Conservation (phyloP, 2,113 vertebrate genomes). For the Zootoca vivipara region DNA sequence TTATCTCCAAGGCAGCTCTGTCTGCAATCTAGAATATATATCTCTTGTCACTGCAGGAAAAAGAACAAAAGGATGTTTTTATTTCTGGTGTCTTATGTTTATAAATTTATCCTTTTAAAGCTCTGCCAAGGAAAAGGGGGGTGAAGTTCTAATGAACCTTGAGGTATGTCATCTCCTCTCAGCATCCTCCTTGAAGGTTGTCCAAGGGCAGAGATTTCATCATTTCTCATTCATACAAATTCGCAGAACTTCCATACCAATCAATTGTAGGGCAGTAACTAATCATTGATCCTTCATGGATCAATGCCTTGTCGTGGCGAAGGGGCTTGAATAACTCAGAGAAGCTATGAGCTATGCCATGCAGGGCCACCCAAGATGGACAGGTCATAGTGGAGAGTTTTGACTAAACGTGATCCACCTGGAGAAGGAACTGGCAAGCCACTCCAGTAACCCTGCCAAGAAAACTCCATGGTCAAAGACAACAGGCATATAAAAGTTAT, state of each 20-base stretch:
- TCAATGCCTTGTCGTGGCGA: no score
- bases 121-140: constrained; percentile 20
- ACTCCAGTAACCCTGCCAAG: no score
- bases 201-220: constrained; percentile 21
- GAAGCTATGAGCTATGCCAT: no score
- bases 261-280: neutral
- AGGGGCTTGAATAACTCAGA: no score
- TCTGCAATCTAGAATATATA: constrained; percentile 72
- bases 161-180: neutral
- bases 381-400: no score
- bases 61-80: constrained; percentile 69
- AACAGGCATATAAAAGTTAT: no score
- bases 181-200: neutral
- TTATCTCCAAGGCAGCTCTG: constrained; percentile 75
- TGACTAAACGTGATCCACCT: no score
- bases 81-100: constrained; percentile 70
- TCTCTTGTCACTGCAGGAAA: constrained; percentile 73
- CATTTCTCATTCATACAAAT: neutral
- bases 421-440: no score
- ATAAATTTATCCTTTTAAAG: constrained; percentile 67
- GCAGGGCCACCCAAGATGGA: no score
- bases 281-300: no score
- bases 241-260: neutral
- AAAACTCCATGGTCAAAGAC: no score
- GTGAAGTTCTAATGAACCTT: constrained; percentile 18